Evolutionary conservation across 2,888 invertebrate species (phyloP), one percentile per base, ranked within the genome.

Genomic region (Tachina lurida): DNA sequence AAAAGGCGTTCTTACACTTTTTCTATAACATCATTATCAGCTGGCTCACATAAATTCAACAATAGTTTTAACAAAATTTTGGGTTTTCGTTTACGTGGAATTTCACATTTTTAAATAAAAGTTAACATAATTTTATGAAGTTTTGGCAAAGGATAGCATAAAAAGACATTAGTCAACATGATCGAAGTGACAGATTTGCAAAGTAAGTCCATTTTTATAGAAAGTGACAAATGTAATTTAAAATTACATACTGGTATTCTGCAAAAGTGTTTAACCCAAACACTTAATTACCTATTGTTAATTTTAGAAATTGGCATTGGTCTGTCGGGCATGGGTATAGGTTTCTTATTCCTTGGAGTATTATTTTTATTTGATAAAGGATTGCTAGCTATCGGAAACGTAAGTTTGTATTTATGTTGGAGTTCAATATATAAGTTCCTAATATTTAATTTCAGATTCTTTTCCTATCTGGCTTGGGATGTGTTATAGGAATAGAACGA

Each of bases 311-410:
- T 99, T 90, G 99, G 99, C 22, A 98, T 99, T 56, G 99, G 99
- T 19, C 94, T 99, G 71, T 97, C 98, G 7, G 98, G 98, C 7
- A 99, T 99, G 93, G 99, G 99, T 10, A 96, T 98, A 89, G 96
- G 97, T 83, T 99, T 99, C 93, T 95, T 99, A 10, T 97, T 99
- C 90, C 94, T 99, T 10, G 99, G 99, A 83, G 96, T 99, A 54
- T 90, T 99, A 65, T 94, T 99, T 83, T 94, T 99, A 76, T 99
- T 99, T 93, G 99, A 99, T 93, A 98, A 98, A 93, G 99, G 99
- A 74, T 94, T 99, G 80, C 94, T 99, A 80, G 99, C 99, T n/a
- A 98, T 99, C 92, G 99, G 99, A 92, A 99, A 99, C 95, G 99
- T 99, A 95, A 96, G 97, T 95, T n/a, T 67, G 22, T n/a, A 43